Evolutionary conservation across 2,113 vertebrate genomes (phyloP).

Genomic region (Eonycteris spelaea): DNA sequence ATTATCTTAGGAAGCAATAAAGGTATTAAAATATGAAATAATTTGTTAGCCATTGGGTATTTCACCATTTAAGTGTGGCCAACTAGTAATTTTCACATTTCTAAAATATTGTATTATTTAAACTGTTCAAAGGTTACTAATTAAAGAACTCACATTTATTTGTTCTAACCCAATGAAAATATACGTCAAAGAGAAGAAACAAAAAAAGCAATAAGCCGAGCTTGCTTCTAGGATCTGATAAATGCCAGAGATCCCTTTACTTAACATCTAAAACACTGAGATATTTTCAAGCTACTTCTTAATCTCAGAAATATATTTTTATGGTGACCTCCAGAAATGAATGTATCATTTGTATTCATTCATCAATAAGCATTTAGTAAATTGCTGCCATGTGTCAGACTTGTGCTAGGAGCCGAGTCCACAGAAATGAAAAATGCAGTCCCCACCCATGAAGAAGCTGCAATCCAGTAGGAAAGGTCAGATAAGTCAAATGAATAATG

Average conservation of each 20-base stretch:
- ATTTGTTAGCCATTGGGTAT: not conserved
- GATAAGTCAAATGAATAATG: not conserved
- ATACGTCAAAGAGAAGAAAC: not conserved
- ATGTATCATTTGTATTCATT: not conserved
- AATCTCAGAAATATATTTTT: not conserved
- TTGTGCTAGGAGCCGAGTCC: not conserved
- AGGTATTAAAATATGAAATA: not conserved
- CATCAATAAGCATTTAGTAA: not conserved
- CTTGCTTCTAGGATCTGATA: not conserved
- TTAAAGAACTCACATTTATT: not conserved
- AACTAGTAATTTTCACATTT: not conserved
- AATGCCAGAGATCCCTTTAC: not conserved
- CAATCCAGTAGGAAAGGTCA: not conserved
- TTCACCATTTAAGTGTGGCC: not conserved
- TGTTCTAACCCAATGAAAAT: not conserved
- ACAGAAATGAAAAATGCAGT: not conserved
- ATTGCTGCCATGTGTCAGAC: not conserved
- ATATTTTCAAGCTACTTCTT: not conserved
- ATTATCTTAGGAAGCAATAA: not conserved
- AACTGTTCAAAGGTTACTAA: not conserved
- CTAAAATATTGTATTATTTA: not conserved
- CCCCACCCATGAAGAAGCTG: not conserved
- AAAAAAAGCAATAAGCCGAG: not conserved
- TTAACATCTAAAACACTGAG: not conserved
- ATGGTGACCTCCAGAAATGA: not conserved